These are phyloP conservation scores for Orthosia incerta DNA, from an alignment of 2,888 invertebrate species.

Conservation along the genomic window DNA sequence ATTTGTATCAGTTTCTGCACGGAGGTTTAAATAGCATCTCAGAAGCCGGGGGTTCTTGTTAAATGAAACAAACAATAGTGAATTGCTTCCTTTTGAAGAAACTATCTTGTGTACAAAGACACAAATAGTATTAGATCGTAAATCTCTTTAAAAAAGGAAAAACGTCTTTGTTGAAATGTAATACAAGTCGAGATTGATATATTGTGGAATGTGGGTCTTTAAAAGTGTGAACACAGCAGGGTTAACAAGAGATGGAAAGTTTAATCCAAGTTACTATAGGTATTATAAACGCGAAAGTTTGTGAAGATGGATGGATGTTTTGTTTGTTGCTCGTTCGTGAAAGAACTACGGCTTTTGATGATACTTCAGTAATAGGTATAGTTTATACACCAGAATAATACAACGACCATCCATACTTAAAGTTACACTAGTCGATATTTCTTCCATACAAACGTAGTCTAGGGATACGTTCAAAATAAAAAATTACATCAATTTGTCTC, in stretches of 20 bases:
- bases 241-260: not conserved
- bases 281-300: no score
- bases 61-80: conserved; percentile 35
- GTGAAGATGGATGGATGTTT: no score
- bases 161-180: not conserved
- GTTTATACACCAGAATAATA: no score
- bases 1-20: conserved; percentile 21
- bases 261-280: no score
- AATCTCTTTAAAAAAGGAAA: conserved; percentile 24
- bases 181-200: conserved; percentile 35
- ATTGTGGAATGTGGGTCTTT: not conserved
- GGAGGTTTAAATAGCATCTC: conserved; percentile 28
- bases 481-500: no score
- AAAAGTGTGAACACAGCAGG: not conserved
- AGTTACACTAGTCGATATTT: no score
- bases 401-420: no score
- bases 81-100: conserved; percentile 27
- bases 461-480: no score
- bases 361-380: no score
- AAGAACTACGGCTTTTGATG: no score
- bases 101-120: not conserved
- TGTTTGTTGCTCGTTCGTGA: no score
- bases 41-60: conserved; percentile 4
- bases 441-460: no score
- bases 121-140: conserved; percentile 20